phyloP scores from a whole-genome alignment of 2,113 vertebrate genomes.

The Cyphomyrus plagiostoma region DNA sequence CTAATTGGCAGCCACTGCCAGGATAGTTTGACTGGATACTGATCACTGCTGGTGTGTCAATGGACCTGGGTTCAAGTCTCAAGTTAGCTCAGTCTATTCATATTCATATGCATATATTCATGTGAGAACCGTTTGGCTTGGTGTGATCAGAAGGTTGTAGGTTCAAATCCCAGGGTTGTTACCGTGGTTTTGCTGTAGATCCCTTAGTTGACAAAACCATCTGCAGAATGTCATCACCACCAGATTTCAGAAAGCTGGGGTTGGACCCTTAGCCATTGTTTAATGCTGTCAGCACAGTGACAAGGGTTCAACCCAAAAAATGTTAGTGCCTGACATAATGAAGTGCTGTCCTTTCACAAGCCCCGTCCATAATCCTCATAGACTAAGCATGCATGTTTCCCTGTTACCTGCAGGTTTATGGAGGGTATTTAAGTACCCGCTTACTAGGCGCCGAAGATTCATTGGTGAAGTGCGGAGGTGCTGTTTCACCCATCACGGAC shows the following conservation, averaged over 20 bases:
- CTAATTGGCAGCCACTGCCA: background rate
- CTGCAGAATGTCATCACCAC: background rate
- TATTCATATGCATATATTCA: background rate
- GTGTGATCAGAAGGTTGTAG: background rate
- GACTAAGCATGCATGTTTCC: background rate
- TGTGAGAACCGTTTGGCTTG: background rate
- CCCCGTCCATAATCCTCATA: background rate
- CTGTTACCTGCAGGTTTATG: slow-evolving; percentile 72
- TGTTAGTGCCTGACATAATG: background rate
- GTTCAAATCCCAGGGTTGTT: background rate
- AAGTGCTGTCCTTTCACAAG: background rate
- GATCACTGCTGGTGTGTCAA: background rate
- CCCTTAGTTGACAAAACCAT: background rate
- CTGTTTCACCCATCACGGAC: slow-evolving; percentile 87
- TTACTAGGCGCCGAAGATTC: slow-evolving; percentile 75
- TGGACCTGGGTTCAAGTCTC: background rate
- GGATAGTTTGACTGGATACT: background rate
- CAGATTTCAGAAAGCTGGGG: background rate
- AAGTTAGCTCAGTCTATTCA: background rate
- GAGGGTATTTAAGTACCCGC: slow-evolving; percentile 82
- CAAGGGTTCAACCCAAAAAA: background rate
- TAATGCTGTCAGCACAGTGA: background rate
- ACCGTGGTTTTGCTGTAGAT: background rate
- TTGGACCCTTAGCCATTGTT: background rate
- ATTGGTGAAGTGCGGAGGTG: slow-evolving; percentile 73